These are phyloP conservation scores for Xanthia togata DNA, from an alignment of 2,888 invertebrate species.

Conservation along the genomic window DNA sequence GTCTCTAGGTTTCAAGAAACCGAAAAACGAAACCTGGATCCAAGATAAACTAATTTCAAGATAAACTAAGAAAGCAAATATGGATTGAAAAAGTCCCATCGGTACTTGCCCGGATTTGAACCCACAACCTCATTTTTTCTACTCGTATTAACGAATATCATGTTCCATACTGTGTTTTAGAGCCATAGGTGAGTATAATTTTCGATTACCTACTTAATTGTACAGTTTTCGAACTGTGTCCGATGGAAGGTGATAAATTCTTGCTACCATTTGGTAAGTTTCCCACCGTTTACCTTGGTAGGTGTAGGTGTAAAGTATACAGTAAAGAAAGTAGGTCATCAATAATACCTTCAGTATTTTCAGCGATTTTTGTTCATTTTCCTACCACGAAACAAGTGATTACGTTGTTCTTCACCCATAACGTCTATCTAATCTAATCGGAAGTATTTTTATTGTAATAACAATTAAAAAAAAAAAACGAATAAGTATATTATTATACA, in stretches of 20 bases:
- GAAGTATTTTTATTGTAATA: too few species aligned
- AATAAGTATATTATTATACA: too few species aligned
- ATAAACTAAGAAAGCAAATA: not conserved
- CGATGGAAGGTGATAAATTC: slow-evolving; percentile 10
- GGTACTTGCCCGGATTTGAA: not conserved
- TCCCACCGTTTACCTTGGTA: not conserved
- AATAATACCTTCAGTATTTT: not conserved
- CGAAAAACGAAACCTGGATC: too few species aligned
- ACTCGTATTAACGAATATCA: not conserved
- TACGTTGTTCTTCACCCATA: not conserved
- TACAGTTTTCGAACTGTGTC: not conserved
- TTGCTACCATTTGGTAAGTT: slow-evolving; percentile 16
- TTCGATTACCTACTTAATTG: not conserved
- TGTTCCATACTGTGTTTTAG: not conserved
- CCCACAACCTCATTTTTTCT: not conserved
- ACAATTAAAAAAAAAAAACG: too few species aligned
- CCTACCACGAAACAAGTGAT: not conserved
- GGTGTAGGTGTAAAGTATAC: not conserved
- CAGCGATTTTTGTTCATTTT: not conserved
- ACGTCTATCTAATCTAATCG: not conserved
- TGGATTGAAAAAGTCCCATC: not conserved
- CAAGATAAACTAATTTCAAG: too few species aligned
- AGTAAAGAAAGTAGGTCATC: not conserved
- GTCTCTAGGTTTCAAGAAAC: too few species aligned
- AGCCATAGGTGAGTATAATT: not conserved